Conservation (phyloP, 2,113 vertebrate species). For the Gasterosteus nipponicus region DNA sequence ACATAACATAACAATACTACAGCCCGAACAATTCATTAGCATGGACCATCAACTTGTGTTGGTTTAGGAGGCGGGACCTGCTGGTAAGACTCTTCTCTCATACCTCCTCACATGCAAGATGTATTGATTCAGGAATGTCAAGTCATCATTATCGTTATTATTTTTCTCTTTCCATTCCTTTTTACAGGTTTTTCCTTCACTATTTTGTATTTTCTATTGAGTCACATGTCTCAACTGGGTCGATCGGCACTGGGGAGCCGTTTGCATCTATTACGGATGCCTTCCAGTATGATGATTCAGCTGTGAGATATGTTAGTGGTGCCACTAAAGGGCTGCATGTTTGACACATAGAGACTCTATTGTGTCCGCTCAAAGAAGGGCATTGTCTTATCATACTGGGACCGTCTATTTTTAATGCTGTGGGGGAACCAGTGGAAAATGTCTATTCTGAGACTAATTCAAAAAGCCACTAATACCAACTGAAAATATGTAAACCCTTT, state of each 20-base stretch:
- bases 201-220: background rate
- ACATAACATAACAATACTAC: background rate
- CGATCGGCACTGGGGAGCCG: background rate
- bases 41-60: background rate
- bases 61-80: background rate
- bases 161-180: background rate
- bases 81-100: background rate
- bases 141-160: background rate
- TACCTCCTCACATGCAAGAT: background rate
- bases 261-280: constrained; percentile 11
- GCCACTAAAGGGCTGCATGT: constrained; percentile 52
- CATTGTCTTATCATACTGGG: constrained; percentile 67
- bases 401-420: constrained; percentile 67
- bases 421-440: constrained; percentile 21
- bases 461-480: constrained; percentile 28
- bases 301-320: constrained; percentile 72
- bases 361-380: constrained; percentile 57
- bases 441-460: constrained; percentile 57
- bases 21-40: background rate
- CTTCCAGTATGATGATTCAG: constrained; percentile 73
- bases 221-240: background rate
- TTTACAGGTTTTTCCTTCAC: background rate
- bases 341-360: constrained; percentile 64
- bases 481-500: background rate
- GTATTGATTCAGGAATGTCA: background rate